These are phyloP conservation scores for Dendrocopos noguchii DNA, from an alignment of 2,113 vertebrate genomes.

Conservation along the genomic window DNA sequence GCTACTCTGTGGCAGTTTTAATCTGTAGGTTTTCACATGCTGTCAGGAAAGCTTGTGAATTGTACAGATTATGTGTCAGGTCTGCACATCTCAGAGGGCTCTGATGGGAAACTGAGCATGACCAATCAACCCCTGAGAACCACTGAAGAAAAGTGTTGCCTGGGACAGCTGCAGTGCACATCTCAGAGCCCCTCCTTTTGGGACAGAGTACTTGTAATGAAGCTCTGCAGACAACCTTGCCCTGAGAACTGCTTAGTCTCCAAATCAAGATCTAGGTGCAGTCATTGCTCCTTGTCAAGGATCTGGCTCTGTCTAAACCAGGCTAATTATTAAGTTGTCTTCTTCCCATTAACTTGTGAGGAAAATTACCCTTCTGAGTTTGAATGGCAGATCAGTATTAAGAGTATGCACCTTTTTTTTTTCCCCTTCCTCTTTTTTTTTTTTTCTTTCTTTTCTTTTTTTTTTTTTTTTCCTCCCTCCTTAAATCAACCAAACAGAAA, in stretches of 20 bases:
- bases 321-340: not conserved
- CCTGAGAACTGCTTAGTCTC: not conserved
- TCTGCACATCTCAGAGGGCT: not conserved
- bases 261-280: not conserved
- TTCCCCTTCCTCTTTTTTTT: not conserved
- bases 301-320: not conserved
- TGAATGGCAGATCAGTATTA: conserved; percentile 36
- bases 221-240: not conserved
- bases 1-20: not conserved
- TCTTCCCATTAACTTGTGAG: not conserved
- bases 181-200: not conserved
- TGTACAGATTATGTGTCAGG: not conserved
- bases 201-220: fast-evolving
- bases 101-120: conserved; percentile 20
- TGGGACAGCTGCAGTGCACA: not conserved
- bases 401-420: not conserved
- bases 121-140: not conserved
- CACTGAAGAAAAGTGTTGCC: not conserved
- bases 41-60: not conserved
- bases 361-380: conserved; percentile 31
- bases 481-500: conserved; percentile 46
- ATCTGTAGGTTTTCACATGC: conserved; percentile 8
- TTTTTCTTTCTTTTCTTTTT: conserved; percentile 6
- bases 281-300: not conserved
- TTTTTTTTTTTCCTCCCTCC: not conserved